Evolutionary conservation across 2,888 invertebrate genomes (phyloP).

Genomic region (Aradus depressus): DNA sequence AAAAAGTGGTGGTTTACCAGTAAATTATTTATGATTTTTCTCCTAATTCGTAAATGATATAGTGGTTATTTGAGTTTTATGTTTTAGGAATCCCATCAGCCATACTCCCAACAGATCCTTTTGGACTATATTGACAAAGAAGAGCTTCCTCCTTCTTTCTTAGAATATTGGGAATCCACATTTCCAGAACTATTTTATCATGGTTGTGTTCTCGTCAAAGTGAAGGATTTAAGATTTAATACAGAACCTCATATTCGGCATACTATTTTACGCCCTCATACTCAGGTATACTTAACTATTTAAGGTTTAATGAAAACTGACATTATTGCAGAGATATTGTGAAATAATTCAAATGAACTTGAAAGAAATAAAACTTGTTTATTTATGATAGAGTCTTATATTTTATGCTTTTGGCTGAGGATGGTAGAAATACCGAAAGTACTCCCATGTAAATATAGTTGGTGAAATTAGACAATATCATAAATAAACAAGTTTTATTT

Average conservation of each 20-base stretch:
- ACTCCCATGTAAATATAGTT: no score
- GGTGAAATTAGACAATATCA: no score
- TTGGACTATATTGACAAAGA: constrained; percentile 82
- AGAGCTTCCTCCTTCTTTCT: constrained; percentile 74
- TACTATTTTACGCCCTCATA: constrained; percentile 75
- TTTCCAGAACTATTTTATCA: constrained; percentile 80
- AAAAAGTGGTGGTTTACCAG: no score
- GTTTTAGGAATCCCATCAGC: constrained; percentile 19
- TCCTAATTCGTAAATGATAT: no score
- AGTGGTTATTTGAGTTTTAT: constrained; percentile 3
- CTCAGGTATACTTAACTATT: constrained; percentile 50
- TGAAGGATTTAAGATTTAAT: constrained; percentile 78
- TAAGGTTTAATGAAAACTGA: not conserved
- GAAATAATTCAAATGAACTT: no score
- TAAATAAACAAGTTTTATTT: no score
- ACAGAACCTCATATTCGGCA: constrained; percentile 67
- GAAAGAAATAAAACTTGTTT: no score
- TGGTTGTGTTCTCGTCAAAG: constrained; percentile 83
- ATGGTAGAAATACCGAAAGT: no score
- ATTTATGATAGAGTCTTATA: no score
- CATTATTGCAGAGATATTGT: not conserved
- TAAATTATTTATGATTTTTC: no score
- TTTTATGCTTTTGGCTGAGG: no score
- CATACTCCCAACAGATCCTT: constrained; percentile 17
- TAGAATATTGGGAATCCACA: constrained; percentile 71